phyloP scores from a whole-genome alignment of 2,797 vertebrate species.

The Bufotes viridis region DNA sequence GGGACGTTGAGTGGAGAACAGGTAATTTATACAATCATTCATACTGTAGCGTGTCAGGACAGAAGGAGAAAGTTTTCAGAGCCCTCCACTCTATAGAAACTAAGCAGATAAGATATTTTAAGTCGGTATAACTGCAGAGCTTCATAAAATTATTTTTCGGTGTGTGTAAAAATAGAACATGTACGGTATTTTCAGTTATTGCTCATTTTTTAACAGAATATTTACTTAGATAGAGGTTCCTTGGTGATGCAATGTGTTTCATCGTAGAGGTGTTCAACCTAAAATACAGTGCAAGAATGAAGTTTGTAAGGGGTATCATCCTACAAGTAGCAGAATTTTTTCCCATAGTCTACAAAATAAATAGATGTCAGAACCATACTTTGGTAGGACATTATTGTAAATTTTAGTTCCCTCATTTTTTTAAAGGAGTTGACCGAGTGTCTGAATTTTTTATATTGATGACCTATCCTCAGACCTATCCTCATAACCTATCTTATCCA shows the following conservation, averaged over 20 bases:
- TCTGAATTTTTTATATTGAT: no score
- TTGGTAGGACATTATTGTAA: no score
- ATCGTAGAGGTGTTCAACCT: neutral
- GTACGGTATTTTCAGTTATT: neutral
- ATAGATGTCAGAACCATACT: no score
- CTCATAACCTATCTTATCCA: no score
- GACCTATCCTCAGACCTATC: no score
- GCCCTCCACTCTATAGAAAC: neutral
- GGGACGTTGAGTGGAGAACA: neutral
- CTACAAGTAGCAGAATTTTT: no score
- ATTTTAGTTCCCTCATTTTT: neutral
- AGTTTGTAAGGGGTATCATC: no score
- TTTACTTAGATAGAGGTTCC: neutral
- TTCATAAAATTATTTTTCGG: neutral
- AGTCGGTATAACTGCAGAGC: neutral
- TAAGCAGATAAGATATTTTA: neutral
- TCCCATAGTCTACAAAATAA: no score
- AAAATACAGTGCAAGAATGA: no score
- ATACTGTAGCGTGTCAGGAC: neutral
- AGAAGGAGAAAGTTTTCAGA: neutral
- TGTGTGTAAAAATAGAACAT: neutral
- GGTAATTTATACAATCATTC: neutral
- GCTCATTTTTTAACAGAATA: neutral
- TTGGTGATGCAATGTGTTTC: neutral
- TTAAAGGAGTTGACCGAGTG: no score